A percentile compares a stretch with the other conserved stretches of the same genome.
phyloP scores from a whole-genome alignment of 2,113 vertebrate genomes.

The Zosterops hypoxanthus region DNA sequence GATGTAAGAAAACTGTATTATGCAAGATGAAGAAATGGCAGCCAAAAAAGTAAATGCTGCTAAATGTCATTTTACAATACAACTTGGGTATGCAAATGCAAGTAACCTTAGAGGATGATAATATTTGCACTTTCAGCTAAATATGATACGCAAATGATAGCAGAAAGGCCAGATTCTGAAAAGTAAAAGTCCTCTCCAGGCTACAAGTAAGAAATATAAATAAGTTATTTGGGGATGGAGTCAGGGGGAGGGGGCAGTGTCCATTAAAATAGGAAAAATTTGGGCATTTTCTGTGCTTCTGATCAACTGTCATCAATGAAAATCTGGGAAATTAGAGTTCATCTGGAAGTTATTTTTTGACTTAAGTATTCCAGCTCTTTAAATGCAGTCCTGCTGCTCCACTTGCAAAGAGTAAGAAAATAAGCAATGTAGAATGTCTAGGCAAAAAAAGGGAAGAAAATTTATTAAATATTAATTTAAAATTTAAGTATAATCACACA shows the following conservation, averaged over 20 bases:
- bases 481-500: neutral
- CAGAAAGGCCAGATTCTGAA: neutral
- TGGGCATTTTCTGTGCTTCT: neutral
- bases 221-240: neutral
- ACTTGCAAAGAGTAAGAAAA: neutral
- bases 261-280: neutral
- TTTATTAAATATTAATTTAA: neutral
- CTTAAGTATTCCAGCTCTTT: neutral
- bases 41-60: conserved; percentile 55
- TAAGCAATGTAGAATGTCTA: neutral
- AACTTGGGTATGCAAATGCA: neutral
- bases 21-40: conserved; percentile 58
- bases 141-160: neutral
- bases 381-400: neutral
- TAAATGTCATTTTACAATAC: conserved; percentile 62
- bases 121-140: conserved; percentile 9
- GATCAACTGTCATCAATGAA: neutral
- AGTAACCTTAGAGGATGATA: conserved; percentile 28
- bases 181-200: neutral
- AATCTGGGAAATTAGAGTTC: neutral
- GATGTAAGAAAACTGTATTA: conserved; percentile 62
- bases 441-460: neutral
- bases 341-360: neutral
- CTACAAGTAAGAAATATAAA: neutral
- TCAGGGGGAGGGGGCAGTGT: accelerated